Conservation (phyloP, 2,797 vertebrate genomes). For the Myoxocephalus aenaeus region DNA sequence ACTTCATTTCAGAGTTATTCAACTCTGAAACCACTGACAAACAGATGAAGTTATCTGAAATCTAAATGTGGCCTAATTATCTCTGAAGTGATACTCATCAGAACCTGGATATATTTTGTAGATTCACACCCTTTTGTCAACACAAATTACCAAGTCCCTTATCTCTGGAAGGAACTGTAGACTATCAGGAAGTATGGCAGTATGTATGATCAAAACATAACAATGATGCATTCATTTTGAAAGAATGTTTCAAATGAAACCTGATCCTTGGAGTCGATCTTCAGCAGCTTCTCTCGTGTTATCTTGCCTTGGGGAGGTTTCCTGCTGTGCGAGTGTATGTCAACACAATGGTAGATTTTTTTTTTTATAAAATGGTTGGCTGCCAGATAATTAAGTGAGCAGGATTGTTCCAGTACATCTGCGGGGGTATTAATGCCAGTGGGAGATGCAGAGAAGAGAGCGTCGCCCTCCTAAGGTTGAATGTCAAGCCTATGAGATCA, state of each 20-base stretch:
- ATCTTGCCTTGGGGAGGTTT: neutral
- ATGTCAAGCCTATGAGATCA: conserved; percentile 58
- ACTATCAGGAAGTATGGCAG: neutral
- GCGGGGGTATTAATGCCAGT: conserved; percentile 23
- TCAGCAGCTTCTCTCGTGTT: conserved; percentile 5
- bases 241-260: neutral
- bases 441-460: conserved; percentile 4
- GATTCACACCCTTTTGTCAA: too few relatives aligned
- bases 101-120: too few relatives aligned
- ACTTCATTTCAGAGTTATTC: too few relatives aligned
- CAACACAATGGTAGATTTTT: conserved; percentile 21
- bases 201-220: neutral
- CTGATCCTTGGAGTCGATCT: neutral
- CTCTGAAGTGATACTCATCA: too few relatives aligned
- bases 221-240: conserved; percentile 2
- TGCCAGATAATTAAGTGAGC: conserved; percentile 50
- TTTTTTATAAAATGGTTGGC: conserved; percentile 28
- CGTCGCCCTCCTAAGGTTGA: neutral
- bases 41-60: too few relatives aligned
- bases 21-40: too few relatives aligned
- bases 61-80: too few relatives aligned
- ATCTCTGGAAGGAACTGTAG: neutral
- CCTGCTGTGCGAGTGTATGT: neutral
- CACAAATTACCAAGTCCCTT: too few relatives aligned
- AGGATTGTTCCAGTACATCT: conserved; percentile 24